Conservation (phyloP, 2,113 vertebrate species). For the Drymodes brunneopygia region DNA sequence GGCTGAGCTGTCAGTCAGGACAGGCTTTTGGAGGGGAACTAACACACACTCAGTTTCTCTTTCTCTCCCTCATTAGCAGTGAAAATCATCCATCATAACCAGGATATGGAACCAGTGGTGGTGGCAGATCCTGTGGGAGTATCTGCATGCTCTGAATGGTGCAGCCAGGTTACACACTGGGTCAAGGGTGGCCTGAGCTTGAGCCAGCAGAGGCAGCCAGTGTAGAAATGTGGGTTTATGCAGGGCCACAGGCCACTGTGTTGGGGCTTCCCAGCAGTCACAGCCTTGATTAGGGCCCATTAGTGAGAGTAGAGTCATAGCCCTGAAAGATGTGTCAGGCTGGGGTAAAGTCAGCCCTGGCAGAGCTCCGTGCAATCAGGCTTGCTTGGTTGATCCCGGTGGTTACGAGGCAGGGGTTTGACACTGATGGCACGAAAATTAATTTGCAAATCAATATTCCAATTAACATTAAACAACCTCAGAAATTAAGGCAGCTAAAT, state of each 20-base stretch:
- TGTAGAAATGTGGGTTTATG: neutral
- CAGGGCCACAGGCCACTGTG: neutral
- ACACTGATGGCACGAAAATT: neutral
- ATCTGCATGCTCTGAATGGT: neutral
- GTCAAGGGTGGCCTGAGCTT: neutral
- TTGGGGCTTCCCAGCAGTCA: neutral
- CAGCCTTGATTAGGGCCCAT: neutral
- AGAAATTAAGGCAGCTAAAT: neutral
- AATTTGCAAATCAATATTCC: neutral
- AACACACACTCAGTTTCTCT: neutral
- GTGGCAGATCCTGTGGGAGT: neutral
- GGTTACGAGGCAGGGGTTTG: neutral
- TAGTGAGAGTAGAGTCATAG: neutral
- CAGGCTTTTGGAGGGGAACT: slow-evolving; percentile 3
- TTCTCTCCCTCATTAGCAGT: slow-evolving; percentile 30
- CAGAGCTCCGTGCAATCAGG: neutral
- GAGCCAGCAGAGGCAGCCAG: neutral
- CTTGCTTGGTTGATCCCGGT: neutral
- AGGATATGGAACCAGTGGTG: neutral
- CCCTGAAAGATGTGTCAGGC: neutral
- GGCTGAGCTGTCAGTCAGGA: slow-evolving; percentile 10
- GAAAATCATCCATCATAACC: neutral
- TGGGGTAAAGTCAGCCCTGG: neutral
- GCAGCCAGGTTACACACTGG: neutral
- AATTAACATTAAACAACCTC: slow-evolving; percentile 7